Percentiles rank a stretch among this genome's conserved stretches.
Evolutionary conservation across 2,113 vertebrate genomes (phyloP).

Genomic region (Chaetodon trifascialis): DNA sequence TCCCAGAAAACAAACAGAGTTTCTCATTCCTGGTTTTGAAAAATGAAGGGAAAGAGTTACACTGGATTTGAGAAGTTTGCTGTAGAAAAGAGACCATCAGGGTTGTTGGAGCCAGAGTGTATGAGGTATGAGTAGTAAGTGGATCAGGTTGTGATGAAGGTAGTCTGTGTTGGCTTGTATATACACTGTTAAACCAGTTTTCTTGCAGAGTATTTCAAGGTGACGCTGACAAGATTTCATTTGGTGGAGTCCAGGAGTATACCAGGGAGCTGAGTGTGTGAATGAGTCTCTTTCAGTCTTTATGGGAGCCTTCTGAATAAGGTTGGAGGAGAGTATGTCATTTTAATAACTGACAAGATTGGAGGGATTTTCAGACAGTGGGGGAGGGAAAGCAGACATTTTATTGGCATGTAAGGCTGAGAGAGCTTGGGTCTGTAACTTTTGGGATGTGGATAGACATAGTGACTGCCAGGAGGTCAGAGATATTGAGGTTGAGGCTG

Average conservation of each 20-base stretch:
- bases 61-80: neutral
- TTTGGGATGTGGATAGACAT: no score
- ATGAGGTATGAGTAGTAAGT: neutral
- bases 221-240: no score
- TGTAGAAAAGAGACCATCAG: neutral
- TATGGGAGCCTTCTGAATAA: neutral
- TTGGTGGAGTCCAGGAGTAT: neutral
- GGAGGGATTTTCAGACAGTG: neutral
- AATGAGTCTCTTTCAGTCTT: neutral
- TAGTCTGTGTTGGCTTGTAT: no score
- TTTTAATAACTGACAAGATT: neutral
- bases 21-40: neutral
- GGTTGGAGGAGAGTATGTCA: neutral
- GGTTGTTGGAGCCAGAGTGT: neutral
- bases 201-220: no score
- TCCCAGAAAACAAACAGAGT: no score
- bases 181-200: no score
- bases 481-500: neutral
- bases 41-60: neutral
- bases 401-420: neutral
- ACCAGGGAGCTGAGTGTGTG: slow-evolving; percentile 5
- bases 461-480: neutral
- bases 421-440: no score
- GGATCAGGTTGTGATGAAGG: no score
- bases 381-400: neutral